Conservation (phyloP, 2,113 vertebrate species). For the Puntigrus tetrazona region DNA sequence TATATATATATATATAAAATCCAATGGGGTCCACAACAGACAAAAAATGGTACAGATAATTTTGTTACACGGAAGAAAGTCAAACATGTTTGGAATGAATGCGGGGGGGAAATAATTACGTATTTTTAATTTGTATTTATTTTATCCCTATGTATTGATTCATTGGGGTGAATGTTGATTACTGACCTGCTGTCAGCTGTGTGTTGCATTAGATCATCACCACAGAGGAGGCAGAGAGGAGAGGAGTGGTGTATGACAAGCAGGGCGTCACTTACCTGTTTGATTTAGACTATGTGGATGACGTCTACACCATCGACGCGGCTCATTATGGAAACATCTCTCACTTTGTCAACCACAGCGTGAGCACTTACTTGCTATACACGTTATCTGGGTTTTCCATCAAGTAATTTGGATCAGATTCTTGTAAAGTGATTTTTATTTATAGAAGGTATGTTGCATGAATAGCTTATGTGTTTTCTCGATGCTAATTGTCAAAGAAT, state of each 20-base stretch:
- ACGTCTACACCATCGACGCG: constrained; percentile 92
- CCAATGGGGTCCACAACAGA: neutral
- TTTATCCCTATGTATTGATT: neutral
- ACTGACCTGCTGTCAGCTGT: neutral
- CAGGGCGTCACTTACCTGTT: constrained; percentile 92
- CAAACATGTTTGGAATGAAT: too few species aligned
- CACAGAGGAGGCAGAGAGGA: constrained; percentile 87
- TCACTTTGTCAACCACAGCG: constrained; percentile 95
- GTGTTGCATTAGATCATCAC: constrained; percentile 84
- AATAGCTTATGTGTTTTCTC: too few species aligned
- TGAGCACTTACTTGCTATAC: constrained; percentile 68
- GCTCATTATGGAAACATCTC: constrained; percentile 90
- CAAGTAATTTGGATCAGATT: neutral
- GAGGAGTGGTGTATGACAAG: constrained; percentile 87
- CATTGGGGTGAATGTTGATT: neutral
- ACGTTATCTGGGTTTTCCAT: neutral
- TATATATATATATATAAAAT: too few species aligned
- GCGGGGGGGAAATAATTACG: too few species aligned
- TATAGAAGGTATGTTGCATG: neutral
- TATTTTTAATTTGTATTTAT: too few species aligned
- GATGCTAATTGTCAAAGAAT: neutral
- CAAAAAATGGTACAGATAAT: too few species aligned
- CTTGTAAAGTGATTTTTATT: neutral
- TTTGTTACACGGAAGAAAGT: too few species aligned
- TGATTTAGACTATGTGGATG: constrained; percentile 93